A percentile compares a stretch with the other conserved stretches of the same genome.
phyloP scores from a whole-genome alignment of 2,113 vertebrate species.

The Aramus guarauna region DNA sequence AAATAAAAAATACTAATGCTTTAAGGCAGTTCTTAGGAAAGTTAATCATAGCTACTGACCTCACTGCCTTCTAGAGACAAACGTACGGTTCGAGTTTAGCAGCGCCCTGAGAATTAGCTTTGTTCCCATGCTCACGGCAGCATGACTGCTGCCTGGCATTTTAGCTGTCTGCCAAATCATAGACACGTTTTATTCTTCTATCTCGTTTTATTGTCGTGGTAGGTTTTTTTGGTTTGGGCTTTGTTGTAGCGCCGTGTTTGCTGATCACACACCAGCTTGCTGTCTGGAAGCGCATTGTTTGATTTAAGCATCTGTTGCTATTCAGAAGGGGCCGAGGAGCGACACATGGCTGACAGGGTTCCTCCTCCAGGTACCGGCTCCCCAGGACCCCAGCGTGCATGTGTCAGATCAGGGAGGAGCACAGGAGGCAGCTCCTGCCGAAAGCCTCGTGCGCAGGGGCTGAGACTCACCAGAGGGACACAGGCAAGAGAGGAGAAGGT shows the following conservation, averaged over 20 bases:
- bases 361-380: constrained; percentile 53
- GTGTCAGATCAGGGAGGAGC: constrained; percentile 38
- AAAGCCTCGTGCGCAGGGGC: not conserved
- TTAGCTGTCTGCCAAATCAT: not conserved
- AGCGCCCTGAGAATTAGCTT: not conserved
- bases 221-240: not conserved
- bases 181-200: not conserved
- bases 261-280: constrained; percentile 6
- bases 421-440: not conserved
- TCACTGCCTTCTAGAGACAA: constrained; percentile 5
- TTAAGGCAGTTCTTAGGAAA: constrained; percentile 21
- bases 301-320: constrained; percentile 30
- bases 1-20: not conserved
- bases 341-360: constrained; percentile 18
- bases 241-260: not conserved
- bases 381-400: not conserved
- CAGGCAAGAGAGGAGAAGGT: not conserved
- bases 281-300: constrained; percentile 3
- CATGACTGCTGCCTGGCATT: not conserved
- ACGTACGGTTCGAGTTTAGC: not conserved
- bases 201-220: not conserved
- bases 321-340: not conserved
- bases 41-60: constrained; percentile 7
- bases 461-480: not conserved
- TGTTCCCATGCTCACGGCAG: not conserved